Evolutionary conservation across 2,113 vertebrate species (phyloP).

Genomic region (human): DNA sequence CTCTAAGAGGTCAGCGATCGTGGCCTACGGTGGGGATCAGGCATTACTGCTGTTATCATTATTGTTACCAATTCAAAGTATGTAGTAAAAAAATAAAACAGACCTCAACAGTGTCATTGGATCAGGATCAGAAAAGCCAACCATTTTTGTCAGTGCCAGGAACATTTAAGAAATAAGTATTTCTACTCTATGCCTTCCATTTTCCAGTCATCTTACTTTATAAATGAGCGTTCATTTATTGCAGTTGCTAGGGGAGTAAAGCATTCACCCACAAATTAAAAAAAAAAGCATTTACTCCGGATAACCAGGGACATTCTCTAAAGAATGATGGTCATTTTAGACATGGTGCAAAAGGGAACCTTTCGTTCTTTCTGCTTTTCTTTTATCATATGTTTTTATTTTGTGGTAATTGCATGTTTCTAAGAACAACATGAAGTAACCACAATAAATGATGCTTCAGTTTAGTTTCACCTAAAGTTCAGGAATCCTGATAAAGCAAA

Average conservation of each 20-base stretch:
- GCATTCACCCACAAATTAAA: neutral
- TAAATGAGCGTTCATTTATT: neutral
- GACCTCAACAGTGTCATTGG: neutral
- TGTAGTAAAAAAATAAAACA: neutral
- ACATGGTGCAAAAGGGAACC: neutral
- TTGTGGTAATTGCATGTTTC: neutral
- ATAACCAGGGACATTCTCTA: neutral
- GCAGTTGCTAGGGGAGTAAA: constrained; percentile 1
- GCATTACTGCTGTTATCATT: neutral
- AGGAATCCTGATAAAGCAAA: neutral
- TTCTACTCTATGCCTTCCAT: neutral
- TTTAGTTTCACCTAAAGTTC: neutral
- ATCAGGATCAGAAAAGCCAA: neutral
- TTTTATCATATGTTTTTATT: neutral
- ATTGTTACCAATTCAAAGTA: neutral
- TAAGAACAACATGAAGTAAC: neutral
- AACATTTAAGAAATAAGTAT: neutral
- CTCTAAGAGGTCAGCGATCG: neutral
- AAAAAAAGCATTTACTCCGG: fast-evolving
- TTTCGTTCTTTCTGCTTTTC: neutral
- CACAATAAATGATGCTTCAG: neutral
- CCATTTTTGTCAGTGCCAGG: neutral
- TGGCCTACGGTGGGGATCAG: neutral
- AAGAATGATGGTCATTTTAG: neutral
- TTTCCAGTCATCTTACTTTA: neutral